Percentiles rank a stretch among this genome's conserved stretches.
These are phyloP conservation scores for Bugulina stolonifera DNA, from an alignment of 2,888 invertebrate species.

Conservation along the genomic window DNA sequence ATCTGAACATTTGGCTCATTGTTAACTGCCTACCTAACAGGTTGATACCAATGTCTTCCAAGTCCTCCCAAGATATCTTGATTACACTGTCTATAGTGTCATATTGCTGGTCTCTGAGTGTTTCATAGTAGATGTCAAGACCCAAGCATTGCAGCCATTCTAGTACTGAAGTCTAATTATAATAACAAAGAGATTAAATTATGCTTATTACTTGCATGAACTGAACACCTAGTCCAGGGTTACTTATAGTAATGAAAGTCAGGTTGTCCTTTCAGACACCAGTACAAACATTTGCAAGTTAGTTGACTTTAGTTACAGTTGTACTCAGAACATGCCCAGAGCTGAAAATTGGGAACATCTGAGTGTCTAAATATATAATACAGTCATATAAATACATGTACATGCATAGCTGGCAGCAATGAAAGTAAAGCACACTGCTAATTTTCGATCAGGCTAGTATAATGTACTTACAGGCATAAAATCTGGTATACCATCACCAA, in stretches of 20 bases:
- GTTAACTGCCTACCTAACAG: slow-evolving; percentile 51
- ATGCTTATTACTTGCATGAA: not conserved
- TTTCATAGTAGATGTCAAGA: slow-evolving; percentile 84
- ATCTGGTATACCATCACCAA: slow-evolving; percentile 89
- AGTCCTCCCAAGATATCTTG: slow-evolving; percentile 94
- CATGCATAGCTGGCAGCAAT: not conserved
- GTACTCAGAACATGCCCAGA: too few relatives aligned
- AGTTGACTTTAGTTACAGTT: too few relatives aligned
- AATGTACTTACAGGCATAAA: slow-evolving; percentile 44
- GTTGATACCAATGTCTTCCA: slow-evolving; percentile 79
- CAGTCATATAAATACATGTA: not conserved
- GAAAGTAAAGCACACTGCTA: too few relatives aligned
- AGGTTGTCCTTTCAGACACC: too few relatives aligned
- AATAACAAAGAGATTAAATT: not conserved
- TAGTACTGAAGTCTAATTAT: slow-evolving; percentile 58
- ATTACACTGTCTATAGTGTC: slow-evolving; percentile 87
- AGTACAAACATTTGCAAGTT: too few relatives aligned
- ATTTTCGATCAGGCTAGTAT: not conserved
- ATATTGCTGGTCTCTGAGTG: slow-evolving; percentile 86
- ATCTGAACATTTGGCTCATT: not conserved
- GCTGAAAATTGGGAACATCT: not conserved
- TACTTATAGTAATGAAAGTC: too few relatives aligned
- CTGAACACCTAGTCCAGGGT: not conserved
- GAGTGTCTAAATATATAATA: not conserved
- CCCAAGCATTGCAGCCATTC: slow-evolving; percentile 89